phyloP scores from a whole-genome alignment of 23 tunicate species.

The Ciona savignyi region DNA sequence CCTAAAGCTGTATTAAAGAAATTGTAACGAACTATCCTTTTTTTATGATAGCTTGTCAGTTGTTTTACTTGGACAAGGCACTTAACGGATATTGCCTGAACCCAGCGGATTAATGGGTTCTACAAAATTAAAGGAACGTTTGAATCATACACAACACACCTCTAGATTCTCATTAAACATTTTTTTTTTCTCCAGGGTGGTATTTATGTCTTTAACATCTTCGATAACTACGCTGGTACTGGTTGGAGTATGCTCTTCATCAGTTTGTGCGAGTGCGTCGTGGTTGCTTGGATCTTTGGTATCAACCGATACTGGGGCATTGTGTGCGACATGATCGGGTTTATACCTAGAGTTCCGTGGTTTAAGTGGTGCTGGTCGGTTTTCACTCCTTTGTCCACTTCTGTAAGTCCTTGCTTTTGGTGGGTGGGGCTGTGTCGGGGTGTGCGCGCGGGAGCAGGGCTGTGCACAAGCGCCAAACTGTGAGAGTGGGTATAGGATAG shows the following conservation, averaged over 20 bases:
- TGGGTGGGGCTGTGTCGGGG: too few relatives aligned
- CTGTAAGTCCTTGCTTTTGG: slow-evolving; percentile 31
- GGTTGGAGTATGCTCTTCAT: slow-evolving; percentile 59
- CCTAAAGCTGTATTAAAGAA: too few relatives aligned
- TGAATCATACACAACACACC: too few relatives aligned
- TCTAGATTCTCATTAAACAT: too few relatives aligned
- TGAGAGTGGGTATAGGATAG: not conserved
- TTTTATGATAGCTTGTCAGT: too few relatives aligned
- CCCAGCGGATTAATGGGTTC: too few relatives aligned
- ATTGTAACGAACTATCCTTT: too few relatives aligned
- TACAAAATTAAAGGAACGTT: too few relatives aligned
- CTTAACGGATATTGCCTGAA: too few relatives aligned
- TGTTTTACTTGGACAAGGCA: too few relatives aligned
- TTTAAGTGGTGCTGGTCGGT: slow-evolving; percentile 68
- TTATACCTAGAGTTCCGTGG: slow-evolving; percentile 45
- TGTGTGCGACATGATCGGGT: slow-evolving; percentile 63
- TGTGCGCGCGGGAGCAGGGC: not conserved
- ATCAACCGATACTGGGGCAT: slow-evolving; percentile 41
- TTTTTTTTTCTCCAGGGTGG: slow-evolving; percentile 76
- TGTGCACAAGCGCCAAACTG: not conserved
- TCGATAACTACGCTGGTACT: slow-evolving; percentile 66
- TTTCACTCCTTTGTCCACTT: slow-evolving; percentile 40
- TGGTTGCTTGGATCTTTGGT: slow-evolving; percentile 59
- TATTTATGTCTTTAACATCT: slow-evolving; percentile 53
- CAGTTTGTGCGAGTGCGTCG: slow-evolving; percentile 48